Conservation (phyloP, 2,113 vertebrate species). For the Bufo bufo region DNA sequence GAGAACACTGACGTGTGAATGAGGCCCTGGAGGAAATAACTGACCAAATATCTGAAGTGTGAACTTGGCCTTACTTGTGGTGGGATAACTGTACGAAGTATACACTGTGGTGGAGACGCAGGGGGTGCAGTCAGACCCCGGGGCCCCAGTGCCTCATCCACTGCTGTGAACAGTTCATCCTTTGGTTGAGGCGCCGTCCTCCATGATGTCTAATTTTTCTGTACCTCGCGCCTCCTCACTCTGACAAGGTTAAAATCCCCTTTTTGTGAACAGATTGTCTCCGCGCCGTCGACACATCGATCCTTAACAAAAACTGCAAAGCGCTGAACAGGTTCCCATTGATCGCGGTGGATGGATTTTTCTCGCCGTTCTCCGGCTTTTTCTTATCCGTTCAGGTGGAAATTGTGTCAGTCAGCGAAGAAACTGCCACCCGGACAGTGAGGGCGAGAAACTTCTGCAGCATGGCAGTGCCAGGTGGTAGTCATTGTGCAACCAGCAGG, state of each 20-base stretch:
- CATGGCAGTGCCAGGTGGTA: not conserved
- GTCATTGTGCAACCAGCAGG: no score
- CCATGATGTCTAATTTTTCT: not conserved
- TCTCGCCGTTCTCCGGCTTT: not conserved
- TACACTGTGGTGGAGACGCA: no score
- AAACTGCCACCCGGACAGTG: not conserved
- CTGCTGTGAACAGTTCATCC: not conserved
- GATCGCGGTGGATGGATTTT: not conserved
- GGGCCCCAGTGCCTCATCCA: not conserved
- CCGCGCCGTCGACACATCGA: not conserved
- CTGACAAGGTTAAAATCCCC: not conserved
- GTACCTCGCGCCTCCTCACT: not conserved
- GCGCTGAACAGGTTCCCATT: not conserved
- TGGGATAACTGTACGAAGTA: no score
- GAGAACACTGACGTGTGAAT: no score
- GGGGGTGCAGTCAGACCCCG: no score
- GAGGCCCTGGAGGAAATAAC: no score
- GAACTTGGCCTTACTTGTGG: no score
- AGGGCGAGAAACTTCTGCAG: not conserved
- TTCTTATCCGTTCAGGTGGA: not conserved
- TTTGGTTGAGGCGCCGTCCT: not conserved
- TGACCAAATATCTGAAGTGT: no score
- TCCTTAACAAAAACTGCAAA: not conserved
- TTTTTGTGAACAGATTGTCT: not conserved
- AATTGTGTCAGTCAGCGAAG: conserved; percentile 1